Evolutionary conservation across 1,140 invertebrate genomes (phyloP), one percentile per base, ranked within the genome.

Genomic region (Octopus bimaculoides): DNA sequence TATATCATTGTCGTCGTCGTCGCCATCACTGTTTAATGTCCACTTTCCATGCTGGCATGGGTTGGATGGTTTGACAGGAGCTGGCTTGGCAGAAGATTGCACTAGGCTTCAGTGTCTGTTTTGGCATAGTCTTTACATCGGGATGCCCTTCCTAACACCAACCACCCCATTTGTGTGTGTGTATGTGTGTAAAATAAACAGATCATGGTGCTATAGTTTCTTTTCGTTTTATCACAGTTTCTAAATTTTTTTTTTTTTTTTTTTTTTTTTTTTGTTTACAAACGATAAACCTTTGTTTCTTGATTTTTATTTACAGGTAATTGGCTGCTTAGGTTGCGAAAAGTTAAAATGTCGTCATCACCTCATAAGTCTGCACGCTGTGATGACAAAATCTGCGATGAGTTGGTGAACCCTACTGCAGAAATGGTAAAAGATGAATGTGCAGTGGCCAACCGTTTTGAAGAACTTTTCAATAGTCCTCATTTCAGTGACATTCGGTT

Each of bases 401-500:
- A 52, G 14, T 8, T 71, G 66, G 26, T 9, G 7, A 80, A 81
- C 53, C 54, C 75, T 6, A 82, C 81, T 6, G 26, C 20, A 52
- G 84, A 85, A 78, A 54, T 77, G 8, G 81, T 87, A 26, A 77
- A 84, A 26, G 86, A 87, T 75, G 80, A 83, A 71, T 79, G 83
- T 54, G 80, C 78, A 5, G 79, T 86, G 75, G 81, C 86, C 14
- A 78, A 81, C 12, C 82, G 85, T 52, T 86, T 85, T 78, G 61
- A 79, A 17, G 77, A 74, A 7, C 78, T 88, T n/a, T 87, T 82
- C 78, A 83, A 87, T 75, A 83, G 77, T 74, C 54, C 84, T 0
- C 76, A 78, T 14, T 85, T 87, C 75, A 87, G 85, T 79, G 87
- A 88, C 76, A 80, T 88, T 61, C 75, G 81, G 5, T 75, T 88